These are phyloP conservation scores for Platorchestia sp. DNA, from an alignment of 1,140 invertebrate species.

Conservation along the genomic window DNA sequence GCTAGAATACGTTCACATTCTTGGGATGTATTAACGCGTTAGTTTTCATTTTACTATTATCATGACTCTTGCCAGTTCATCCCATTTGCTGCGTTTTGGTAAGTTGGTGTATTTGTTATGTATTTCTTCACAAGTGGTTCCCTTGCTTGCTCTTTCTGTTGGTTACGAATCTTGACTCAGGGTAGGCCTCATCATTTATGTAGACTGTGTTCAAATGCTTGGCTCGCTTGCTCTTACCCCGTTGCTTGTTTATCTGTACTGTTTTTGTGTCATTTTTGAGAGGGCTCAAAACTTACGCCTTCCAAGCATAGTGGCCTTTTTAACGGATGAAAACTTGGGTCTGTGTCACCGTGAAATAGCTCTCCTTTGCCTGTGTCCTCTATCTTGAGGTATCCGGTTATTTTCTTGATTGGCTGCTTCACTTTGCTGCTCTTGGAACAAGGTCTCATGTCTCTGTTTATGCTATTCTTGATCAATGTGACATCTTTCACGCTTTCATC, in stretches of 20 bases:
- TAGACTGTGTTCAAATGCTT: neutral
- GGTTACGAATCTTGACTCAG: neutral
- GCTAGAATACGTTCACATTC: neutral
- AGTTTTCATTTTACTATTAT: too few species aligned
- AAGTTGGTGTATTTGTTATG: neutral
- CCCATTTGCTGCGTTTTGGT: neutral
- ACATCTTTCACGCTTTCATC: neutral
- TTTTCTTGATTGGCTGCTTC: neutral
- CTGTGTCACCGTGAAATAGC: neutral
- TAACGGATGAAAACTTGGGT: neutral
- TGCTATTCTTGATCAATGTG: neutral
- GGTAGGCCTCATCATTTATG: neutral
- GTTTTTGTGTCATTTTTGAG: neutral
- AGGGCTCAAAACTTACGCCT: neutral
- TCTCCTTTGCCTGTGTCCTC: neutral
- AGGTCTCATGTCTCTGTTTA: neutral
- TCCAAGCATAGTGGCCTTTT: neutral
- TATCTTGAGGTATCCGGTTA: neutral
- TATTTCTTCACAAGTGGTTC: neutral
- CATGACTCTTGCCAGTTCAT: neutral
- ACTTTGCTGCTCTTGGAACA: slow-evolving; percentile 6
- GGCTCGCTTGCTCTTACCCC: neutral
- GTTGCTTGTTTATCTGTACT: neutral
- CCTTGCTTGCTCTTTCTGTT: neutral
- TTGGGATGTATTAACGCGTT: neutral